phyloP scores from a whole-genome alignment of 2,797 vertebrate genomes.

The Halcyon leucocephala region DNA sequence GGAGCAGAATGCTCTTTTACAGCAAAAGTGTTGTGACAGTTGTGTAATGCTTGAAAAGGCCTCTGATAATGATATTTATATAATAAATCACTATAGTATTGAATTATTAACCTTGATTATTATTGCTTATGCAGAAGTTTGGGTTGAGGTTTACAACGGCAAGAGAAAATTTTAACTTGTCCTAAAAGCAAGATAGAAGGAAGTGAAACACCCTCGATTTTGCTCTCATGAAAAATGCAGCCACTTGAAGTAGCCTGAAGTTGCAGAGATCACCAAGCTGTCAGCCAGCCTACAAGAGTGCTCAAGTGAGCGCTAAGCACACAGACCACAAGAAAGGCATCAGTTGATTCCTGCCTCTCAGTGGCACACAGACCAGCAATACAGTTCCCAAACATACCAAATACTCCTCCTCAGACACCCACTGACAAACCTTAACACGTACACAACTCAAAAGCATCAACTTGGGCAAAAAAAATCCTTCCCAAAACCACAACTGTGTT shows the following conservation, averaged over 20 bases:
- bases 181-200: constrained; percentile 10
- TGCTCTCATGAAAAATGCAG: not conserved
- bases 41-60: not conserved
- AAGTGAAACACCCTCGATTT: not conserved
- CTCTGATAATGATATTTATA: not conserved
- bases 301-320: not conserved
- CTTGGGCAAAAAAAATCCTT: not conserved
- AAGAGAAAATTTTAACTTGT: constrained; percentile 1
- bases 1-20: not conserved
- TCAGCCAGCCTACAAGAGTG: not conserved
- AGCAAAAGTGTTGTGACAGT: not conserved
- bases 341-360: not conserved
- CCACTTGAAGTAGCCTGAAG: not conserved
- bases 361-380: not conserved
- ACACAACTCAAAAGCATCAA: not conserved
- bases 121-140: not conserved
- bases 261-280: not conserved
- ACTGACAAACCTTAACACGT: not conserved
- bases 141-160: not conserved
- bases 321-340: not conserved
- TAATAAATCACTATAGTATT: not conserved
- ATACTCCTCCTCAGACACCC: not conserved
- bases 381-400: not conserved
- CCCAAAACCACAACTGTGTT: not conserved
- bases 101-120: not conserved